Base-by-base conservation (phyloP, 2,888 invertebrate genomes). In the Tanytarsus gracilentus region DNA sequence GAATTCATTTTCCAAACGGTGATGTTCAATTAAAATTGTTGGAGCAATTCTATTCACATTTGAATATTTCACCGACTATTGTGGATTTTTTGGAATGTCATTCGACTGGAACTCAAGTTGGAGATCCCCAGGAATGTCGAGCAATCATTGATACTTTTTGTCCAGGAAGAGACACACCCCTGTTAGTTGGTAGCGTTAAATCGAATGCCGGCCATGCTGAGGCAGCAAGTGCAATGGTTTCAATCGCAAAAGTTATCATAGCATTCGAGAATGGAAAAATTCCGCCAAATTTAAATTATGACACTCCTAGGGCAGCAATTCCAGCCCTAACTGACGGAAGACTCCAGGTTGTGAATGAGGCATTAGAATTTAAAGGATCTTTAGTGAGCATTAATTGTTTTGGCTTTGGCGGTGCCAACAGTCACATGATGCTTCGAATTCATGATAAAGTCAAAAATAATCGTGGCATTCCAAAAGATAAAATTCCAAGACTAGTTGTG, bases 31-130 rank as follows among this genome's bases (percentile, higher is more conserved):
- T 83, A 67, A 78, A 73, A 69, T 81, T 82, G 69, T 90, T 85
- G 74, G 78, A 74, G 65, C 89, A 91, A 72, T 83, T 91, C 3
- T 95, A 94, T 75, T 74, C 73, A 1, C 89, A 91, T 72, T 80
- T 80, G 30, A 79, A 82, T 5, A 71, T 95, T 61, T 81, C 85
- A 65, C 94, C 94, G 3, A 70, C 75, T 36, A 82, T 85, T 62
- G 86, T 96, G 0, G 77, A 75, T n/a, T 96, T 93, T 73, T 85
- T 96, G 1, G 96, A 96, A 75, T 91, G 94, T 56, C 96, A 96
- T 75, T 95, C 95, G 62, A 95, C 95, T 23, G 96, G 95, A 62
- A 96, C 95, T 3, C 29, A 52, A 33, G 52, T 50, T n/a, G 94
- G 96, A 16, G 97, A 97, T 74, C 94, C 95, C 0, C 91, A 94